phyloP scores from a whole-genome alignment of 2,113 vertebrate species.

The Tautogolabrus adspersus region DNA sequence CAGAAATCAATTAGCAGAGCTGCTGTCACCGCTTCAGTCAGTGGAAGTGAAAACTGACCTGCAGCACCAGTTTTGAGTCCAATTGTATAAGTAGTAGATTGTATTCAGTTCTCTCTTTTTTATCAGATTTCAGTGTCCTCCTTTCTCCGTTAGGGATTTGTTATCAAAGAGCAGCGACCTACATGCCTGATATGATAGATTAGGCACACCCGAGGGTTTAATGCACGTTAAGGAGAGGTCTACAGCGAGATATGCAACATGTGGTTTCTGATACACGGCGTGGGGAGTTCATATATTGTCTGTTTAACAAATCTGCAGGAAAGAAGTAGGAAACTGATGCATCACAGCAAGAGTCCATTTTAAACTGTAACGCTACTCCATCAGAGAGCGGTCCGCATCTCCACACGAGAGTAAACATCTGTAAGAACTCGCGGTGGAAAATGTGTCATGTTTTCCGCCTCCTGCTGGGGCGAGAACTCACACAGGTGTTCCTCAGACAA shows the following conservation, averaged over 20 bases:
- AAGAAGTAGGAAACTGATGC: slow-evolving; percentile 1
- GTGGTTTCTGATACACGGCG: not conserved
- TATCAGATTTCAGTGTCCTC: too few relatives aligned
- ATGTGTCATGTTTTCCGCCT: not conserved
- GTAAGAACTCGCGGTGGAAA: not conserved
- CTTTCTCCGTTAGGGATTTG: too few relatives aligned
- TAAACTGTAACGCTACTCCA: not conserved
- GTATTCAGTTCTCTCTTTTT: too few relatives aligned
- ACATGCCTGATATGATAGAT: not conserved
- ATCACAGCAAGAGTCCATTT: not conserved
- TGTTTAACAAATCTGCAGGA: not conserved
- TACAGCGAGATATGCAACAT: not conserved
- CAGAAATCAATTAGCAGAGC: slow-evolving; percentile 2
- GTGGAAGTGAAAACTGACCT: not conserved
- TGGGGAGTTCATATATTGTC: not conserved
- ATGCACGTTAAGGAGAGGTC: not conserved
- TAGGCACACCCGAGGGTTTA: not conserved
- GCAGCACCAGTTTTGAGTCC: not conserved
- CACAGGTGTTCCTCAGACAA: not conserved
- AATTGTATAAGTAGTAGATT: not conserved
- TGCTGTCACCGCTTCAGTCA: not conserved
- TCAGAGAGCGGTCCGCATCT: not conserved
- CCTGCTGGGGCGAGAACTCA: not conserved
- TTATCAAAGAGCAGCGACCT: not conserved
- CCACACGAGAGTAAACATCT: slow-evolving; percentile 7